Percentiles rank a stretch among this genome's conserved stretches.
Conservation (phyloP, 2,113 vertebrate species). For the Thunnus thynnus region DNA sequence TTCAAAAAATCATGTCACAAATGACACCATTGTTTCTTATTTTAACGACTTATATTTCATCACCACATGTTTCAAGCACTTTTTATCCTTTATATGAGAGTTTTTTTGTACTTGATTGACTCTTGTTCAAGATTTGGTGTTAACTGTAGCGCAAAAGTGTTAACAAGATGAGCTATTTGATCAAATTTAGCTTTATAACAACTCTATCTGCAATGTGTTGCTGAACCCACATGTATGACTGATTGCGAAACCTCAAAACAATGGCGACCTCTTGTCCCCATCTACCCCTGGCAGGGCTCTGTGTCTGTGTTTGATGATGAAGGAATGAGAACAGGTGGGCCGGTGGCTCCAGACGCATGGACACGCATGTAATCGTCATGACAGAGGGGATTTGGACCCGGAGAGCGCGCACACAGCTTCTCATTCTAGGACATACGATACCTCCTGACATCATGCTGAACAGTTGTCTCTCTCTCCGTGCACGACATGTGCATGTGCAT, state of each 20-base stretch:
- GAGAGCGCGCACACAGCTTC: slow-evolving; percentile 32
- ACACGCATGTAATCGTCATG: slow-evolving; percentile 66
- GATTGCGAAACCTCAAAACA: slow-evolving; percentile 3
- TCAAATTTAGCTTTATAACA: too few relatives aligned
- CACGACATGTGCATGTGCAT: background rate
- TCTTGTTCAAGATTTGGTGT: too few relatives aligned
- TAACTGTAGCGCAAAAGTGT: background rate
- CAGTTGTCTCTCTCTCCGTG: slow-evolving; percentile 15
- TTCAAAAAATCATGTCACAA: too few relatives aligned
- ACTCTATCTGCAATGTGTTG: background rate
- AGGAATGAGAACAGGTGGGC: slow-evolving; percentile 78
- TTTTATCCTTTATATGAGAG: background rate
- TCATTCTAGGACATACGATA: slow-evolving; percentile 62
- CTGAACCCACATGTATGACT: background rate
- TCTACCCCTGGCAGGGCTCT: background rate
- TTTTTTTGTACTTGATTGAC: background rate
- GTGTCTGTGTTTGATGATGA: slow-evolving; percentile 51
- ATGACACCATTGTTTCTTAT: too few relatives aligned
- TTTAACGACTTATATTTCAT: too few relatives aligned
- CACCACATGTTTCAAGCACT: background rate
- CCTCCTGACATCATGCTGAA: slow-evolving; percentile 63
- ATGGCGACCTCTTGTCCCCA: slow-evolving; percentile 17
- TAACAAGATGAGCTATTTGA: too few relatives aligned
- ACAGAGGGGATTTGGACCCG: slow-evolving; percentile 68
- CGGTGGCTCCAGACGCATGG: slow-evolving; percentile 69